These are phyloP conservation scores for Clepsis dumicolana DNA, from an alignment of 2,888 invertebrate species.

Conservation along the genomic window DNA sequence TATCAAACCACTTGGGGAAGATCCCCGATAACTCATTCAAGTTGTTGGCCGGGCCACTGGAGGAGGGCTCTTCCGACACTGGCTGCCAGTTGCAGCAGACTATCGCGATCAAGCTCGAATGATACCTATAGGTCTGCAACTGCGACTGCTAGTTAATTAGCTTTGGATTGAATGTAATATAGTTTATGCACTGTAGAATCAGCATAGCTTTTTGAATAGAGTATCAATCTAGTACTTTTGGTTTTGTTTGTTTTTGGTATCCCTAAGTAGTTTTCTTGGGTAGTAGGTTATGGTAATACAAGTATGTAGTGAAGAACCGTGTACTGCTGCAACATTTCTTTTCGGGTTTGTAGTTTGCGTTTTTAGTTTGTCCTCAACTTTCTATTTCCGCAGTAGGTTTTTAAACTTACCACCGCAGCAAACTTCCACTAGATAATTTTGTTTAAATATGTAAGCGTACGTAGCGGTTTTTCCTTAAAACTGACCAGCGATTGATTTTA, in stretches of 20 bases:
- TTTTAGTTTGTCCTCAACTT: not conserved
- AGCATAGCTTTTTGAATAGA: not conserved
- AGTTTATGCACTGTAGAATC: not conserved
- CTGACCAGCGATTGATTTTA: no score
- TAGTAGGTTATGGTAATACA: no score
- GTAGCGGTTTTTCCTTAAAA: no score
- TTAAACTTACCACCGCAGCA: not conserved
- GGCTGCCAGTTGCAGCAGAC: slow-evolving; percentile 14
- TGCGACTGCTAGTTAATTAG: not conserved
- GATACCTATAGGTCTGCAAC: not conserved
- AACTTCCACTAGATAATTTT: not conserved
- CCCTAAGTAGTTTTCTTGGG: no score
- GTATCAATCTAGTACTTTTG: no score
- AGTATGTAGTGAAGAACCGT: not conserved
- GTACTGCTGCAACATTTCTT: not conserved
- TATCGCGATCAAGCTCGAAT: slow-evolving; percentile 1
- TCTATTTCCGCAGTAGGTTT: no score
- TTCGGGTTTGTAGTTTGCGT: not conserved
- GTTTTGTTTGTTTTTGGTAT: not conserved
- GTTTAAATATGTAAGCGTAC: not conserved
- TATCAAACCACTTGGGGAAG: slow-evolving; percentile 26
- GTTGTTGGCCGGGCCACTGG: not conserved
- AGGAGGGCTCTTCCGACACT: slow-evolving; percentile 7
- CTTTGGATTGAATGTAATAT: not conserved
- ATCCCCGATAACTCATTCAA: slow-evolving; percentile 16